Conservation (phyloP, 2,888 invertebrate genomes). For the Ophion slaviceki region DNA sequence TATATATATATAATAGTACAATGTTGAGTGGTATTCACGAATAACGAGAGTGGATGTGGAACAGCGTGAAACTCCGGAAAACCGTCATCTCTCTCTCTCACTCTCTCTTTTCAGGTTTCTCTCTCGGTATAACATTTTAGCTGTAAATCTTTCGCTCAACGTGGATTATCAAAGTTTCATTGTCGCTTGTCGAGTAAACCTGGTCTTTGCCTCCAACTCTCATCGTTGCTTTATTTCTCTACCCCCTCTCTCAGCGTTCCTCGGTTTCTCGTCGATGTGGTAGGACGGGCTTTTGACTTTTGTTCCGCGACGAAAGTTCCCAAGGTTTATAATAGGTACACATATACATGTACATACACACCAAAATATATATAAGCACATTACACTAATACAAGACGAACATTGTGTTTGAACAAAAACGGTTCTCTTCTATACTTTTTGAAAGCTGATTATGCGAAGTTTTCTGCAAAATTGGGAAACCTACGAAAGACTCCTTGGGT, state of each 20-base stretch:
- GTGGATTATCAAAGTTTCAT: conserved; percentile 72
- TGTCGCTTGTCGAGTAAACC: conserved; percentile 63
- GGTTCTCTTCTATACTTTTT: conserved; percentile 25
- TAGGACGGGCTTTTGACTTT: conserved; percentile 33
- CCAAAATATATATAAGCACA: background rate
- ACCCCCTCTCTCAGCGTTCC: background rate
- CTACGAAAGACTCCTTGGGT: background rate
- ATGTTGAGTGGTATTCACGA: conserved; percentile 25
- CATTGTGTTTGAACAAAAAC: conserved; percentile 33
- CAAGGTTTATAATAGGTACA: conserved; percentile 1
- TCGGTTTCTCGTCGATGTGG: conserved; percentile 55
- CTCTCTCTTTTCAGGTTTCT: conserved; percentile 12
- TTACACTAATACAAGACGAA: conserved; percentile 1
- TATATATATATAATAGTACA: conserved; percentile 2
- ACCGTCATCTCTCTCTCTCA: conserved; percentile 27
- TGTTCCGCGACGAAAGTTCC: conserved; percentile 50
- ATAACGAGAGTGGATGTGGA: conserved; percentile 13
- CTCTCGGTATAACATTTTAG: conserved; percentile 65
- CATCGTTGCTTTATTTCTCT: conserved; percentile 24
- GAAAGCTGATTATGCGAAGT: conserved; percentile 28
- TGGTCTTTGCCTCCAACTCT: conserved; percentile 14
- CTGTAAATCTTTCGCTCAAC: conserved; percentile 71
- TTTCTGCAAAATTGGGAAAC: conserved; percentile 13
- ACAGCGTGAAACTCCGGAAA: conserved; percentile 60
- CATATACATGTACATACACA: background rate